Conservation (phyloP, 1,140 invertebrate genomes). For the Fopius arisanus region DNA sequence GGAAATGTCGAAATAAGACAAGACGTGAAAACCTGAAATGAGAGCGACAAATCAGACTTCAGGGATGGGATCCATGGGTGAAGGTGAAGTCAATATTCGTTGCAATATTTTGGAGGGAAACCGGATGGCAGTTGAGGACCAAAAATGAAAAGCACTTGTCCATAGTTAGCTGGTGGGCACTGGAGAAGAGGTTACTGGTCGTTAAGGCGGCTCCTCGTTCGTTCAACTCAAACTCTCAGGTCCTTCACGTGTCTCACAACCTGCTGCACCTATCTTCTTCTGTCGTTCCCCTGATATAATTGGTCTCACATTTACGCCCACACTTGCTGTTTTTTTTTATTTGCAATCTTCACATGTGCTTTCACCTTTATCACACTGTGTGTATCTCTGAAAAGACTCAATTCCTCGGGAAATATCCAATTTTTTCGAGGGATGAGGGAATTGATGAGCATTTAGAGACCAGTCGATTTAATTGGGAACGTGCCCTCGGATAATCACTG, state of each 20-base stretch:
- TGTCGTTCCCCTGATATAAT: slow-evolving; percentile 34
- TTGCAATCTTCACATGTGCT: slow-evolving; percentile 27
- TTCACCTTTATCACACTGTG: slow-evolving; percentile 29
- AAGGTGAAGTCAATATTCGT: too few species aligned
- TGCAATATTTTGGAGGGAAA: too few species aligned
- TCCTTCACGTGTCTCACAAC: slow-evolving; percentile 36
- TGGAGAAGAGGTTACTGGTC: slow-evolving; percentile 38
- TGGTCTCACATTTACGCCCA: slow-evolving; percentile 31
- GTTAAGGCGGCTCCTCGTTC: slow-evolving; percentile 45
- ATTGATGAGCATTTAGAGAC: too few species aligned
- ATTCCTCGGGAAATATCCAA: too few species aligned
- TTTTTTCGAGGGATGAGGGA: too few species aligned
- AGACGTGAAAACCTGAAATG: too few species aligned
- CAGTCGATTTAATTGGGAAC: not conserved
- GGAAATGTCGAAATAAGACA: too few species aligned
- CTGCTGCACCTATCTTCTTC: slow-evolving; percentile 27
- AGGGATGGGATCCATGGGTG: too few species aligned
- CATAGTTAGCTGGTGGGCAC: slow-evolving; percentile 34
- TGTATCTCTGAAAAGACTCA: too few species aligned
- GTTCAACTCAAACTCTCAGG: slow-evolving; percentile 44
- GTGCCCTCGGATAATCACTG: not conserved
- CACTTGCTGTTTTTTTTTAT: slow-evolving; percentile 14
- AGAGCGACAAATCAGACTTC: too few species aligned
- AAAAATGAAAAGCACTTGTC: not conserved
- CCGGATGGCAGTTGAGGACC: not conserved